Base-by-base conservation (phyloP, 2,888 invertebrate species). In the Mystacides longicornis region DNA sequence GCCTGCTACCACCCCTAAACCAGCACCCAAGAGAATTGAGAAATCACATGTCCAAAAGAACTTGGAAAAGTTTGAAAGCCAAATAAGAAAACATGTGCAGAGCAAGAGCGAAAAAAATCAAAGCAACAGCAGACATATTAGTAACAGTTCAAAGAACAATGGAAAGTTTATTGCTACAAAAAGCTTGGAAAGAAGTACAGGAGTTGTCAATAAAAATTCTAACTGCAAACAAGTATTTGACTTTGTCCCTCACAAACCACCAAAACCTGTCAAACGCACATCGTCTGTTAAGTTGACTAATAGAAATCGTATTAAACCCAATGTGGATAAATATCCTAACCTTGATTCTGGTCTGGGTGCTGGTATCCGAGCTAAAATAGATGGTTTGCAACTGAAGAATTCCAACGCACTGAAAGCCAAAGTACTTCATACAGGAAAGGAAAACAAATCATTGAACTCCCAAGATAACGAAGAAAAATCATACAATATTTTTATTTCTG, bases 181-280 rank as follows among this genome's bases (percentile, higher is more conserved):
- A 51, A 78, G 77, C 56, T 67, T 78, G 7, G 77, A 78, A 67
- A 68, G 77, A 63, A 75, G 72, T 45, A 71, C 75, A 0, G 70
- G 70, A 0, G 72, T 70, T 55, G 52, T 57, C 3, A 57, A 42
- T 49, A 77, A 75, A 54, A 75, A 73, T 60, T 71, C 71, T 57
- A 75, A 75, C 54, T 68, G 66, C 5, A 76, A 77, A 67, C 71
- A 74, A 20, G 74, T 74, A 1, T 76, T 78, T 75, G 77, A 78
- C 50, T 79, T 79, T 64, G 82, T 87, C 0, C 82, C 83, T 1
- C 87, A 87, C 63, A 87, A 87, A 64, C 87, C 87, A 1, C 87
- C 87, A 0, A 86, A 87, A 67, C 85, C 86, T 1, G 79, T 82
- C 0, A 79, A 85, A 51, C 72, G 86, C 42, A 83, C 85, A 7